phyloP scores from a whole-genome alignment of 2,888 invertebrate genomes.

The Melangyna quadrimaculata region DNA sequence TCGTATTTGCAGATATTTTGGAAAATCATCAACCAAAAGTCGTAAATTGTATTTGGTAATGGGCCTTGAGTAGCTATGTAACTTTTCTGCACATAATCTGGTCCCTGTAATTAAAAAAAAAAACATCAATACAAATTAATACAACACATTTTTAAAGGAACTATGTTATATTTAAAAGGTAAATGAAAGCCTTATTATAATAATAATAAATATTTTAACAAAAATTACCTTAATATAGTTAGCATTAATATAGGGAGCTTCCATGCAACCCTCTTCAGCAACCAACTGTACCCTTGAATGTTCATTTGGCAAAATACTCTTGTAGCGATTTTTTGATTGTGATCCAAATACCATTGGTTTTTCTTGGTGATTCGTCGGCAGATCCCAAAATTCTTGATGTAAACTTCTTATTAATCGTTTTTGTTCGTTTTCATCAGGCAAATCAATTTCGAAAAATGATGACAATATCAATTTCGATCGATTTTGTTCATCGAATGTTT shows the following conservation, averaged over 20 bases:
- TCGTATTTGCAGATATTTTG: slow-evolving; percentile 81
- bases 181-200: too few species aligned
- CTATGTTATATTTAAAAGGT: too few species aligned
- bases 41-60: slow-evolving; percentile 92
- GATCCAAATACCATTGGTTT: slow-evolving; percentile 94
- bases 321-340: slow-evolving; percentile 93
- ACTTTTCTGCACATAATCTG: slow-evolving; percentile 91
- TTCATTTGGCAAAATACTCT: slow-evolving; percentile 94
- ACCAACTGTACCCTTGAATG: slow-evolving; percentile 89
- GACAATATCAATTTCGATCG: slow-evolving; percentile 70
- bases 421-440: slow-evolving; percentile 84
- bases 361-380: slow-evolving; percentile 95
- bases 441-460: slow-evolving; percentile 73
- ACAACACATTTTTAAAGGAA: too few species aligned
- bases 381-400: slow-evolving; percentile 96
- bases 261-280: slow-evolving; percentile 82
- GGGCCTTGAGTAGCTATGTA: slow-evolving; percentile 97
- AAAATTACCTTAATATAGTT: slow-evolving; percentile 92
- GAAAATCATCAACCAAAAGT: slow-evolving; percentile 94
- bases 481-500: slow-evolving; percentile 76
- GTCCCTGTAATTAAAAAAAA: slow-evolving; percentile 85
- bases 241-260: slow-evolving; percentile 92
- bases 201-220: not conserved
- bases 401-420: slow-evolving; percentile 85
- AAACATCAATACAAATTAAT: not conserved